Evolutionary conservation across 2,888 invertebrate genomes (phyloP).

Genomic region (Odontocerum albicorne): DNA sequence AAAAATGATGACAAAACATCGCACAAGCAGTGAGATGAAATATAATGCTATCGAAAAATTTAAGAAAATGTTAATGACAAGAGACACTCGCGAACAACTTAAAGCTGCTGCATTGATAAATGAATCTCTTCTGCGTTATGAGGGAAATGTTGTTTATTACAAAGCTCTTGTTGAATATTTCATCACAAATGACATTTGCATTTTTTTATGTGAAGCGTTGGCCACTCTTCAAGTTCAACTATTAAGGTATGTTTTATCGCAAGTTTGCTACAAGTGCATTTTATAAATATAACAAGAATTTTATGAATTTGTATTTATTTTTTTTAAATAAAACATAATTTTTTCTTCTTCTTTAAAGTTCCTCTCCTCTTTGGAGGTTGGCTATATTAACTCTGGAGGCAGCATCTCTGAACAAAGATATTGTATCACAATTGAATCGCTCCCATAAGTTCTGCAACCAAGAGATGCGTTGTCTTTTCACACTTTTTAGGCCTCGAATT

Average conservation of each 20-base stretch:
- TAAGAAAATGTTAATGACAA: slow-evolving; percentile 27
- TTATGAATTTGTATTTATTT: no score
- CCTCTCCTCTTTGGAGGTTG: no score
- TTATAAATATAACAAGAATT: no score
- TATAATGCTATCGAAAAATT: slow-evolving; percentile 23
- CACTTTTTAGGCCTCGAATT: no score
- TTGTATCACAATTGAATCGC: no score
- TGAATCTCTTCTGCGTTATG: slow-evolving; percentile 4
- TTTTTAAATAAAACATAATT: no score
- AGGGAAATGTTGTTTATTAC: background rate
- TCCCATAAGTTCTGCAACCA: no score
- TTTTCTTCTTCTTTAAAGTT: no score
- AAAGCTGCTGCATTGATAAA: slow-evolving; percentile 24
- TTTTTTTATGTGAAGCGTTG: slow-evolving; percentile 31
- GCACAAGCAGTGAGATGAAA: background rate
- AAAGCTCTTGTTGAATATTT: slow-evolving; percentile 15
- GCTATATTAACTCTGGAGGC: no score
- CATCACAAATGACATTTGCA: slow-evolving; percentile 25
- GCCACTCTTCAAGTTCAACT: slow-evolving; percentile 26
- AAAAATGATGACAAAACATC: background rate
- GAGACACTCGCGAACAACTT: slow-evolving; percentile 28
- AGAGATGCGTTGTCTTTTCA: no score
- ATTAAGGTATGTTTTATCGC: slow-evolving; percentile 23
- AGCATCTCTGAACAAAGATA: no score
- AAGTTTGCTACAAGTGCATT: no score